These are phyloP conservation scores for Tarsius wallacei DNA, from an alignment of 2,797 vertebrate species.

Conservation along the genomic window DNA sequence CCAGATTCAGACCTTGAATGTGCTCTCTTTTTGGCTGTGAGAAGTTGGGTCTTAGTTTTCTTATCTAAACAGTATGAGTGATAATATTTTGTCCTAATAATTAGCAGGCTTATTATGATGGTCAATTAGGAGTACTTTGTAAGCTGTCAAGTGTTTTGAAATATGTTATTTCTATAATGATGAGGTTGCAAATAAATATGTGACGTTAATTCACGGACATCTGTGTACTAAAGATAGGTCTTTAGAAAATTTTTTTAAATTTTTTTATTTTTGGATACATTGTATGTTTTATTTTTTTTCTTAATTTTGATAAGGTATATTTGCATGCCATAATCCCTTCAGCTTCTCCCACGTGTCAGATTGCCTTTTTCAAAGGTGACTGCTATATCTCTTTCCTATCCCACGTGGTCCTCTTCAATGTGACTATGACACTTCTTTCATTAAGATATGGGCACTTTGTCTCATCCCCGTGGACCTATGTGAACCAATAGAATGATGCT, in stretches of 20 bases:
- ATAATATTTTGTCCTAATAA: conserved; percentile 66
- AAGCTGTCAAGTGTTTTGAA: conserved; percentile 72
- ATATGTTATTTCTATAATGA: conserved; percentile 50
- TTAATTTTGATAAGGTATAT: not conserved
- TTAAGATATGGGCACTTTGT: not conserved
- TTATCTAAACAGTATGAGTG: conserved; percentile 21
- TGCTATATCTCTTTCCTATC: not conserved
- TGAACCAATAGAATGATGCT: not conserved
- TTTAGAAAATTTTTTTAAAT: not conserved
- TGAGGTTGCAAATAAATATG: conserved; percentile 32
- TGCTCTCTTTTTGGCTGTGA: not conserved
- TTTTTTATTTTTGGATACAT: no score
- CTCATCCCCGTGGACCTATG: not conserved
- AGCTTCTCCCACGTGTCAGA: not conserved
- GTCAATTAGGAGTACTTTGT: conserved; percentile 60
- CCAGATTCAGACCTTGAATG: not conserved
- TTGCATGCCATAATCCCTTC: no score
- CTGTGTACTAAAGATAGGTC: not conserved
- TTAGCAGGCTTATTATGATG: conserved; percentile 50
- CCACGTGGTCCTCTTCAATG: fast-evolving
- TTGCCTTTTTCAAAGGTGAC: not conserved
- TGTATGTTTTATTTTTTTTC: no score
- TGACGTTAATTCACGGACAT: not conserved
- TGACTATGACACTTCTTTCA: not conserved
- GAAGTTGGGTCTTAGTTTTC: conserved; percentile 25